These are phyloP conservation scores for Magallana nippona DNA, from an alignment of 2,888 invertebrate genomes.

Conservation along the genomic window DNA sequence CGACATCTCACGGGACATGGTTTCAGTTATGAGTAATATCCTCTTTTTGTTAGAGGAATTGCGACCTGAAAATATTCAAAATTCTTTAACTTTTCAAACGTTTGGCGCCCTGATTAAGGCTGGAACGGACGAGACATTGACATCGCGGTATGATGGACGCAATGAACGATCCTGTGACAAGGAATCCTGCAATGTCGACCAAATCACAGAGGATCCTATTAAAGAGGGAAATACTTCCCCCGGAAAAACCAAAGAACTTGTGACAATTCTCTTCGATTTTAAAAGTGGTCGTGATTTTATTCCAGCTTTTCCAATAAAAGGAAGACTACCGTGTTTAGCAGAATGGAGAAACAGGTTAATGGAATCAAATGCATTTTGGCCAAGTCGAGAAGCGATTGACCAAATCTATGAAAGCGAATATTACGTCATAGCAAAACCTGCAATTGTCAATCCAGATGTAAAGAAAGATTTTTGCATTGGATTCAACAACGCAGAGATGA, in stretches of 20 bases:
- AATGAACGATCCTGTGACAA: neutral
- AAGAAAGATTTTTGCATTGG: constrained; percentile 58
- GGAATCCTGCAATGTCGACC: neutral
- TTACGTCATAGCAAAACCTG: constrained; percentile 58
- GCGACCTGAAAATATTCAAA: neutral
- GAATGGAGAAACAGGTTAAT: constrained; percentile 50
- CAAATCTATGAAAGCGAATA: constrained; percentile 55
- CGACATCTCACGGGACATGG: neutral
- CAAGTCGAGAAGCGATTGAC: constrained; percentile 41
- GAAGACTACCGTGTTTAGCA: constrained; percentile 49
- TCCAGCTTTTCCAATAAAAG: constrained; percentile 53
- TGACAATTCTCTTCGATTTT: constrained; percentile 46
- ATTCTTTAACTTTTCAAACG: constrained; percentile 23
- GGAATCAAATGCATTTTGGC: constrained; percentile 50
- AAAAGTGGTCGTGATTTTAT: constrained; percentile 59
- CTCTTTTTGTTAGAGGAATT: constrained; percentile 9
- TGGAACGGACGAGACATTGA: neutral
- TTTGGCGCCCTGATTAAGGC: neutral
- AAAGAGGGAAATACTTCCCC: neutral
- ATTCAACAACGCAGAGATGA: constrained; percentile 57
- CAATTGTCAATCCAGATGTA: constrained; percentile 47
- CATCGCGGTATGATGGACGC: neutral
- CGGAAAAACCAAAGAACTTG: neutral
- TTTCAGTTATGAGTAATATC: constrained; percentile 6
- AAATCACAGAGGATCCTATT: neutral